These are phyloP conservation scores for Brassicogethes aeneus DNA, from an alignment of 2,888 invertebrate species.

Conservation along the genomic window DNA sequence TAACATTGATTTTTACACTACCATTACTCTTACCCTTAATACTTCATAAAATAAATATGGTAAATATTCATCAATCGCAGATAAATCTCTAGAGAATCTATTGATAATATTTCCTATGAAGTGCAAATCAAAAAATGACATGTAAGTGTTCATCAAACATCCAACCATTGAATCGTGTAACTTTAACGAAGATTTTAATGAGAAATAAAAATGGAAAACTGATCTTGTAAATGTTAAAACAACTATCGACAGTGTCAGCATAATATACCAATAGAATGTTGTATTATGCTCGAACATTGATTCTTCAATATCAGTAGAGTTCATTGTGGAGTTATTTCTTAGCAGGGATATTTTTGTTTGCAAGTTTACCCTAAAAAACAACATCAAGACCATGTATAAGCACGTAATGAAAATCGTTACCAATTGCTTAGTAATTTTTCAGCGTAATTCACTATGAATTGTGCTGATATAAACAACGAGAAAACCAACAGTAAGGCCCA, in stretches of 20 bases:
- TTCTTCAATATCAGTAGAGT: constrained; percentile 8
- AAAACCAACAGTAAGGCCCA: constrained; percentile 22
- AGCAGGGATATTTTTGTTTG: constrained; percentile 15
- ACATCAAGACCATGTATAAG: too few relatives aligned
- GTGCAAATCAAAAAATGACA: constrained; percentile 4
- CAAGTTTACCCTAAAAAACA: constrained; percentile 14
- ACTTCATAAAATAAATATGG: neutral
- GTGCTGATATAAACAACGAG: constrained; percentile 22
- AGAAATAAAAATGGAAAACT: constrained; percentile 15
- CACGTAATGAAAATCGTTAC: constrained; percentile 24
- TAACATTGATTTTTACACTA: too few relatives aligned
- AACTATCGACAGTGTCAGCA: constrained; percentile 9
- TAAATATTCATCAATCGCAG: constrained; percentile 2
- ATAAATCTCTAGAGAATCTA: constrained; percentile 6
- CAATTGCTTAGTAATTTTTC: constrained; percentile 27
- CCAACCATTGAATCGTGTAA: neutral
- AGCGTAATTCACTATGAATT: constrained; percentile 20
- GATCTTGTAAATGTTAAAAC: constrained; percentile 12
- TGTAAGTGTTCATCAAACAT: neutral
- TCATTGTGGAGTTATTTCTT: constrained; percentile 12
- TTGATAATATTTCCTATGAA: constrained; percentile 7
- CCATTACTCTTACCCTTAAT: neutral
- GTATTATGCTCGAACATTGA: neutral
- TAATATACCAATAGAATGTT: constrained; percentile 10
- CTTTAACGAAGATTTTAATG: constrained; percentile 2